phyloP scores from a whole-genome alignment of 2,113 vertebrate species.

The Axis porcinus region DNA sequence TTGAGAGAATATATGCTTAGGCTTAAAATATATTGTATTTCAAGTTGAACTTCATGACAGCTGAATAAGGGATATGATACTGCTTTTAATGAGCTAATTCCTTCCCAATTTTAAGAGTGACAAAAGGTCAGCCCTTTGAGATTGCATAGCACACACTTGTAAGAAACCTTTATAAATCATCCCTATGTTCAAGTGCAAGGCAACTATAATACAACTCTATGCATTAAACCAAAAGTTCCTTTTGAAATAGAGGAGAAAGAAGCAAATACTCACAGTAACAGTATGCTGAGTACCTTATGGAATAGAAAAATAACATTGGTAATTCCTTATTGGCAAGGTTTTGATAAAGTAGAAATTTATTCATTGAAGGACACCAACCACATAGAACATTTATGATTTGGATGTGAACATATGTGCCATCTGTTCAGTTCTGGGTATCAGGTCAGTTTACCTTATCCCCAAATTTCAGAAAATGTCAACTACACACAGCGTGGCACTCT shows the following conservation, averaged over 20 bases:
- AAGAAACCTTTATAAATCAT: conserved; percentile 42
- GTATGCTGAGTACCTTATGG: neutral
- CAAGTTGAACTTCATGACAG: conserved; percentile 48
- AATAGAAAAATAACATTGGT: conserved; percentile 29
- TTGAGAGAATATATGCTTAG: neutral
- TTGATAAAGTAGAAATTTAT: neutral
- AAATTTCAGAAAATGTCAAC: neutral
- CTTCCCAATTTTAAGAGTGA: conserved; percentile 44
- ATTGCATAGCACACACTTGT: conserved; percentile 7
- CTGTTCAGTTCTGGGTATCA: neutral
- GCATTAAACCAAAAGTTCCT: neutral
- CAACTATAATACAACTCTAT: neutral
- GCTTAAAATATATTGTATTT: conserved; percentile 48
- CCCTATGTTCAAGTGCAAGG: neutral
- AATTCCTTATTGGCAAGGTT: neutral
- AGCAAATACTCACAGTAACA: neutral
- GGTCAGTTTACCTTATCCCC: neutral
- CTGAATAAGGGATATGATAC: conserved; percentile 38
- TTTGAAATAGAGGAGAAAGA: conserved; percentile 26
- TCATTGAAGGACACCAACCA: neutral
- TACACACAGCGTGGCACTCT: neutral
- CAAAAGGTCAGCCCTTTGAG: conserved; percentile 7
- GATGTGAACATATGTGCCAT: neutral
- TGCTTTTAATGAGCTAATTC: conserved; percentile 61
- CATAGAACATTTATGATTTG: neutral